Conservation (phyloP, 2,888 invertebrate genomes). For the Lampropteryx suffumata region DNA sequence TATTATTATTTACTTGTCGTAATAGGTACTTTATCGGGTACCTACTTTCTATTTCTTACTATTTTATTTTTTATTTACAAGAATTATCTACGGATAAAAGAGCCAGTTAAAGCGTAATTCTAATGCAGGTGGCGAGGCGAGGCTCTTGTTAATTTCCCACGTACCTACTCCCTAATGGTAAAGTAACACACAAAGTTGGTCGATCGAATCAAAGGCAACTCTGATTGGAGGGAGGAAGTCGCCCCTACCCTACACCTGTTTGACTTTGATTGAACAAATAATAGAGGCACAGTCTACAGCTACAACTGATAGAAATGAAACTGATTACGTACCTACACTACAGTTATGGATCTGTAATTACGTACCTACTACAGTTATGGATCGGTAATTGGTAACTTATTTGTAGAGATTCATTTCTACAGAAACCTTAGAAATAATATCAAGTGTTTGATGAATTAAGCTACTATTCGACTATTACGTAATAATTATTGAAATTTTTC, state of each 20-base stretch:
- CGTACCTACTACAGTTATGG: no score
- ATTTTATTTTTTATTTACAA: constrained; percentile 10
- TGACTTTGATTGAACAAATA: constrained; percentile 22
- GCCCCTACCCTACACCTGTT: constrained; percentile 19
- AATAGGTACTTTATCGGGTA: no score
- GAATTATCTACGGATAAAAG: constrained; percentile 14
- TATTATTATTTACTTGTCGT: no score
- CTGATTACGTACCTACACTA: background rate
- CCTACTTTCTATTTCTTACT: no score
- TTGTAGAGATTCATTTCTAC: no score
- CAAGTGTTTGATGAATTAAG: no score
- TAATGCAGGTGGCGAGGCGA: constrained; percentile 64
- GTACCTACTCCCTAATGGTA: constrained; percentile 68
- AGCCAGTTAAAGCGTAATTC: constrained; percentile 51
- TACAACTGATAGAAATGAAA: constrained; percentile 1
- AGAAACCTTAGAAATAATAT: background rate
- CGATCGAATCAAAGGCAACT: constrained; percentile 58
- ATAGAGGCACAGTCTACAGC: constrained; percentile 1
- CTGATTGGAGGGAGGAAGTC: constrained; percentile 49
- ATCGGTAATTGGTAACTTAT: no score
- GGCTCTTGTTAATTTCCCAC: constrained; percentile 70
- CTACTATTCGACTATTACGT: no score
- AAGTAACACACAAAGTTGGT: constrained; percentile 73
- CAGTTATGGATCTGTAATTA: background rate
- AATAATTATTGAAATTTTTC: no score